Evolutionary conservation across 2,797 vertebrate genomes (phyloP).

Genomic region (Epinephelus coioides): DNA sequence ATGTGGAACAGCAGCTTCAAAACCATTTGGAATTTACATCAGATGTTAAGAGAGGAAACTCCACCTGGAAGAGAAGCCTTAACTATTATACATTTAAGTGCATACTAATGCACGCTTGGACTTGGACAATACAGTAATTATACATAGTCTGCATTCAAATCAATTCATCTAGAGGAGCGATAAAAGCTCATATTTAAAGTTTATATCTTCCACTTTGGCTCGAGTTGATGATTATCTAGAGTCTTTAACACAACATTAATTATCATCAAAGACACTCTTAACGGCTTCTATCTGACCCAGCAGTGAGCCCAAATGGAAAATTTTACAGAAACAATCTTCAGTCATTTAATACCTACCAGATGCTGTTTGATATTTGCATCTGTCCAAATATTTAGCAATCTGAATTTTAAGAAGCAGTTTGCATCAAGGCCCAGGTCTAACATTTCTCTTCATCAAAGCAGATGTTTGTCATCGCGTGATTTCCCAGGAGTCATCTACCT

Average conservation of each 20-base stretch:
- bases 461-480: not conserved
- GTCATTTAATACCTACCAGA: not conserved
- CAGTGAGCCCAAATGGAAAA: not conserved
- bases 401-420: not conserved
- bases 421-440: not conserved
- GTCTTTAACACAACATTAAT: too few relatives aligned
- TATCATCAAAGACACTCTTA: too few relatives aligned
- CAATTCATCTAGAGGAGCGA: not conserved
- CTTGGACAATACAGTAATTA: not conserved
- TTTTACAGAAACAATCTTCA: too few relatives aligned
- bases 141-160: not conserved
- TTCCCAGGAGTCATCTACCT: not conserved
- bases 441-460: not conserved
- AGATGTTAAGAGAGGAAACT: not conserved
- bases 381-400: constrained; percentile 1
- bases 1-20: not conserved
- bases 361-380: not conserved
- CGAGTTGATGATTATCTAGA: too few relatives aligned
- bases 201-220: not conserved
- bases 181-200: not conserved
- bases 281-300: not conserved
- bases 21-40: not conserved
- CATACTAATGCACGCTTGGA: not conserved
- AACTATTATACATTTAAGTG: too few relatives aligned
- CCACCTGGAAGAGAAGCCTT: not conserved